phyloP scores from a whole-genome alignment of 2,888 invertebrate genomes.

The Drosophila phalerata region DNA sequence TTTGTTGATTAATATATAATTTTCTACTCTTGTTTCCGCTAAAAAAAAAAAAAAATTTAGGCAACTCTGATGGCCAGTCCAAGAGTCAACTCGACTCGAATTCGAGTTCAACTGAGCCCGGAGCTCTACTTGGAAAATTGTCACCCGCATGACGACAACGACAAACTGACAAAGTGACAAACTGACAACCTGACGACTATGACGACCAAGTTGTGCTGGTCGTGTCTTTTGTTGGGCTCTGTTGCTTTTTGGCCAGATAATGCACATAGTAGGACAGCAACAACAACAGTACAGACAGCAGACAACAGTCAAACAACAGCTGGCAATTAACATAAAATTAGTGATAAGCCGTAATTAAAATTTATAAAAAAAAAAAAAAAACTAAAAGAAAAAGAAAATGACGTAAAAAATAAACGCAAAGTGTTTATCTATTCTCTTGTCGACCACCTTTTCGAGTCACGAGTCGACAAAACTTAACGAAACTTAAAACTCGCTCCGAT shows the following conservation, averaged over 20 bases:
- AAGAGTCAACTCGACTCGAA: constrained; percentile 28
- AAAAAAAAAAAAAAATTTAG: neutral
- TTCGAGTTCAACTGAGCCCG: constrained; percentile 28
- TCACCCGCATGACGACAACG: constrained; percentile 63
- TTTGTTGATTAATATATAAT: neutral
- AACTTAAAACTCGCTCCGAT: constrained; percentile 5
- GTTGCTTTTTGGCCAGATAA: constrained; percentile 45
- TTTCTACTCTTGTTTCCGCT: neutral
- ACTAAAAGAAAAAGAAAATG: neutral
- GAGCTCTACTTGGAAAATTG: constrained; percentile 50
- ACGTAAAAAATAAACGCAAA: constrained; percentile 40
- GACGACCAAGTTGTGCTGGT: constrained; percentile 52
- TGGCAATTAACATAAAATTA: constrained; percentile 83
- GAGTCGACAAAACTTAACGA: constrained; percentile 26
- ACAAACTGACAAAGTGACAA: neutral
- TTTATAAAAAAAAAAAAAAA: constrained; percentile 49
- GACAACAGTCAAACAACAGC: constrained; percentile 65
- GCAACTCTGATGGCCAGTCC: constrained; percentile 2
- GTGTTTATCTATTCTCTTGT: constrained; percentile 61
- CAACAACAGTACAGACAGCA: constrained; percentile 51
- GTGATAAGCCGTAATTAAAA: constrained; percentile 79
- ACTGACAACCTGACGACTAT: neutral
- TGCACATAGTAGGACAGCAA: constrained; percentile 13
- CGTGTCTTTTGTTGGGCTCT: constrained; percentile 51
- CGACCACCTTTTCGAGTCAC: constrained; percentile 46